phyloP scores from a whole-genome alignment of 2,797 vertebrate species.

The Zalophus californianus region DNA sequence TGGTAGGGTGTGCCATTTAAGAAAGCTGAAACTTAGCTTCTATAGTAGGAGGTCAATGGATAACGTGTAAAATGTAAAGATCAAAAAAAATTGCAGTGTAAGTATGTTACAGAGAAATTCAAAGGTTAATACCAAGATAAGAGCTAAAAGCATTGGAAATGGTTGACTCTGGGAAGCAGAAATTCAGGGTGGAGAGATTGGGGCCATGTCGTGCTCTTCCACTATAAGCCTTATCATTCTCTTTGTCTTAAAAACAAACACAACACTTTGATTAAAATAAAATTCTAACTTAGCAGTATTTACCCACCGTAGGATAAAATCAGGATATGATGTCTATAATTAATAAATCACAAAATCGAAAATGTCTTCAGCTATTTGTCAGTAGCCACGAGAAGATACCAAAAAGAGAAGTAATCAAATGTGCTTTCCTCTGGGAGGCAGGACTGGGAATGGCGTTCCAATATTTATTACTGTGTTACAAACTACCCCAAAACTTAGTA shows the following conservation, averaged over 20 bases:
- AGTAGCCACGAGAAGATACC: neutral
- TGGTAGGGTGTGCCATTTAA: neutral
- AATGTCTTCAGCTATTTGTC: neutral
- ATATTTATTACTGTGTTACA: neutral
- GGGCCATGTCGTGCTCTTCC: neutral
- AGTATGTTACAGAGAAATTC: neutral
- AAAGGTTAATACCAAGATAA: constrained; percentile 17
- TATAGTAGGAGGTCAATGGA: neutral
- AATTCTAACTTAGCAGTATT: neutral
- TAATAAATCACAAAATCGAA: constrained; percentile 47
- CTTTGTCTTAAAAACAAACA: constrained; percentile 10
- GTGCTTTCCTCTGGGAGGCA: neutral
- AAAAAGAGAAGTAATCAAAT: neutral
- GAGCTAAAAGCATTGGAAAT: neutral
- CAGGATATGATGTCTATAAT: neutral
- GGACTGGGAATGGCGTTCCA: neutral
- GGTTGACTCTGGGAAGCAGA: neutral
- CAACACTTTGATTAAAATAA: constrained; percentile 12
- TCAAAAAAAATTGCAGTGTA: neutral
- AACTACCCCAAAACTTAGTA: neutral
- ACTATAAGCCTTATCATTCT: neutral
- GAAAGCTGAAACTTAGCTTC: neutral
- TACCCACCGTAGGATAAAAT: neutral
- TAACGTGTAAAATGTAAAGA: neutral
- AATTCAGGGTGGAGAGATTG: neutral